Percentiles rank a stretch among this genome's conserved stretches.
phyloP scores from a whole-genome alignment of 2,888 invertebrate species.

The Amphimallon solstitiale region DNA sequence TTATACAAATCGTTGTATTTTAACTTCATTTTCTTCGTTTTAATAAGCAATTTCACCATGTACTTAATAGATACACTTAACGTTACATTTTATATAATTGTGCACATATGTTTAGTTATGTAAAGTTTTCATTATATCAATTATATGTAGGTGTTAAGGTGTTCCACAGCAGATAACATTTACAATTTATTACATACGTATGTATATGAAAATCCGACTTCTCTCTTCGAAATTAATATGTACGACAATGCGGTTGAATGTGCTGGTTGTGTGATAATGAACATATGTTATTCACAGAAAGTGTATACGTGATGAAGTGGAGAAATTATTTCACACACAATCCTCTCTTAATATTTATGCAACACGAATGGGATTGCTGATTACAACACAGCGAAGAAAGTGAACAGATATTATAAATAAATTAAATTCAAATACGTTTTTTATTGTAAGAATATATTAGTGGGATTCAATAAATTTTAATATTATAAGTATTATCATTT shows the following conservation, averaged over 20 bases:
- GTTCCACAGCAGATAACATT: not conserved
- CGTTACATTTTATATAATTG: not conserved
- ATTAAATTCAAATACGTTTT: too few species aligned
- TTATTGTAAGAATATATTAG: too few species aligned
- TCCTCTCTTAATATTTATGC: constrained; percentile 22
- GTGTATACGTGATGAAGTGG: constrained; percentile 22
- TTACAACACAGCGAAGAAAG: constrained; percentile 10
- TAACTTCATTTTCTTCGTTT: too few species aligned
- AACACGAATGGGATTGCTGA: constrained; percentile 11
- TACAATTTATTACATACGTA: not conserved
- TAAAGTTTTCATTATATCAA: too few species aligned
- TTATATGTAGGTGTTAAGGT: not conserved
- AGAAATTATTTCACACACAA: constrained; percentile 28
- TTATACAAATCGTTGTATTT: too few species aligned
- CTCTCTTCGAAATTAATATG: constrained; percentile 3
- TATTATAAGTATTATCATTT: too few species aligned
- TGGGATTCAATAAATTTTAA: too few species aligned
- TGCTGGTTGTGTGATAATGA: constrained; percentile 10
- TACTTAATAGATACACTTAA: not conserved
- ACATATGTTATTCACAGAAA: constrained; percentile 23
- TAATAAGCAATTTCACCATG: too few species aligned
- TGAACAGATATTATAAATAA: not conserved
- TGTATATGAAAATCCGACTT: not conserved
- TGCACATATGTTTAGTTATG: too few species aligned
- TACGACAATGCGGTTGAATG: not conserved